Evolutionary conservation across 2,113 vertebrate species (phyloP).

Genomic region (Phaetusa simplex): DNA sequence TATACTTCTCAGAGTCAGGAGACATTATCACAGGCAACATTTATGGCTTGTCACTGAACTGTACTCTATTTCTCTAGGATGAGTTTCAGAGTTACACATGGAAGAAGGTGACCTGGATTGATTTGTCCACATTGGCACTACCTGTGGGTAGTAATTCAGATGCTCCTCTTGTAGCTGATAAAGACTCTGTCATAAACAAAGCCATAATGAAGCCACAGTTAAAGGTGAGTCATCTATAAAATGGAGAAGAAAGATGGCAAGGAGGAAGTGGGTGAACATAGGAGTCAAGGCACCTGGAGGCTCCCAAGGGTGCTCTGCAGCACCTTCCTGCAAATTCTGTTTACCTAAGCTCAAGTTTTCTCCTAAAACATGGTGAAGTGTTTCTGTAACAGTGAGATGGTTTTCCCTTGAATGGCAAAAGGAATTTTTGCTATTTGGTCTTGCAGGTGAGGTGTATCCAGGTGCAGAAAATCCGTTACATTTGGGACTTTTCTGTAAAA

Average conservation of each 20-base stretch:
- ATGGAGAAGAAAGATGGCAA: neutral
- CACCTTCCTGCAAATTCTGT: neutral
- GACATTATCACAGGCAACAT: neutral
- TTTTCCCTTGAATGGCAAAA: neutral
- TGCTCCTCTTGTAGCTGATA: slow-evolving; percentile 32
- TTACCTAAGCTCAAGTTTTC: neutral
- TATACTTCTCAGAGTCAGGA: neutral
- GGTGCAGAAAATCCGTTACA: slow-evolving; percentile 74
- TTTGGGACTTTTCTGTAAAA: slow-evolving; percentile 70
- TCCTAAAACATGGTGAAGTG: neutral
- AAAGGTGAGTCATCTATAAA: slow-evolving; percentile 56
- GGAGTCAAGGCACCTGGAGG: neutral
- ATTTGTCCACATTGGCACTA: slow-evolving; percentile 26
- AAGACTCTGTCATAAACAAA: slow-evolving; percentile 64
- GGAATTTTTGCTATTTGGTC: neutral
- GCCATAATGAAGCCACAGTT: slow-evolving; percentile 62
- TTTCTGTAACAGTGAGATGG: neutral
- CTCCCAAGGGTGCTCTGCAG: neutral
- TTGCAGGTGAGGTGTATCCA: slow-evolving; percentile 71
- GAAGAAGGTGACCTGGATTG: slow-evolving; percentile 66
- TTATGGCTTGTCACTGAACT: neutral
- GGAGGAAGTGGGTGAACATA: neutral
- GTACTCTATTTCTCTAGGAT: slow-evolving; percentile 51
- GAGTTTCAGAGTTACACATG: slow-evolving; percentile 64
- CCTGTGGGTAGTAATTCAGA: neutral